Evolutionary conservation across 2,797 vertebrate species (phyloP).

Genomic region (Acrocephalus scirpaceus): DNA sequence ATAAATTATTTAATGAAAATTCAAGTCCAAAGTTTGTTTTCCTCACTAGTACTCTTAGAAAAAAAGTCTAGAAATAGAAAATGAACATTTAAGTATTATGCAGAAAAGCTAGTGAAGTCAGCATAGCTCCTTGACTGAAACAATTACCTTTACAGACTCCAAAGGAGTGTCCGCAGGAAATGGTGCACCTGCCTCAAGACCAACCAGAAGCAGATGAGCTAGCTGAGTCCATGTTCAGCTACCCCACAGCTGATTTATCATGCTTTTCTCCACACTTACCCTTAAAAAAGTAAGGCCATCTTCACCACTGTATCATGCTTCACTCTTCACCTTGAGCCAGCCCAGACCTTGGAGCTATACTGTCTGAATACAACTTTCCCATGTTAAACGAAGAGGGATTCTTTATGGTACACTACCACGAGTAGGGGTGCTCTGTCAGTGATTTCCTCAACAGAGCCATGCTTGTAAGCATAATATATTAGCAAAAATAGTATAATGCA

Average conservation of each 20-base stretch:
- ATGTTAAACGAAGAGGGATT: not conserved
- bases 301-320: not conserved
- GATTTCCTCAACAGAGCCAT: not conserved
- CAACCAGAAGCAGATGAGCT: not conserved
- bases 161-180: not conserved
- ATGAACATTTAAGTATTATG: not conserved
- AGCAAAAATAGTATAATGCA: not conserved
- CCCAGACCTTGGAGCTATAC: not conserved
- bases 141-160: not conserved
- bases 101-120: not conserved
- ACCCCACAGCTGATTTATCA: not conserved
- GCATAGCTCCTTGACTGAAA: not conserved
- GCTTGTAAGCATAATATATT: not conserved
- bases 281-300: not conserved
- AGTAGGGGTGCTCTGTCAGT: not conserved
- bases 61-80: not conserved
- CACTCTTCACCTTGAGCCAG: not conserved
- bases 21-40: not conserved
- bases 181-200: not conserved
- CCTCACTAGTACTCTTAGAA: not conserved
- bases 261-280: not conserved
- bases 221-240: not conserved
- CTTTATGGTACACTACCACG: not conserved
- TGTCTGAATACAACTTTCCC: not conserved
- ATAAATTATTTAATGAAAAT: not conserved